A percentile compares a stretch with the other conserved stretches of the same genome.
These are phyloP conservation scores for Brachyopa scutellaris DNA, from an alignment of 2,888 invertebrate genomes.

Conservation along the genomic window DNA sequence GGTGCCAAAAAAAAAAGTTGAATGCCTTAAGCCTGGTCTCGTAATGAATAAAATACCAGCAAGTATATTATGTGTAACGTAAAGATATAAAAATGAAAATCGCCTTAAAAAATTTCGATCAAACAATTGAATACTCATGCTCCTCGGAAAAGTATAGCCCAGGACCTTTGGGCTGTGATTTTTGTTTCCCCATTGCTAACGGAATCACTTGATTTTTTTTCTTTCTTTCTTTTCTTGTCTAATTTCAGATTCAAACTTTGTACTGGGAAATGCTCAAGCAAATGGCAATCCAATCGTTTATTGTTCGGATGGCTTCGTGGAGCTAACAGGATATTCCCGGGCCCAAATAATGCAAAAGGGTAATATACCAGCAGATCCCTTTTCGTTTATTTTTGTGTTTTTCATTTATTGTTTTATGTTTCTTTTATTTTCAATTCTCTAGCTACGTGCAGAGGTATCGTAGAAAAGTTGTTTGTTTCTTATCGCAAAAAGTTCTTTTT, in stretches of 20 bases:
- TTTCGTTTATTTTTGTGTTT: too few species aligned
- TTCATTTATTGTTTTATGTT: background rate
- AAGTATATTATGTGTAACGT: too few species aligned
- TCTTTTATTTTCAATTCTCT: background rate
- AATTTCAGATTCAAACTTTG: slow-evolving; percentile 95
- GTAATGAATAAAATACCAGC: too few species aligned
- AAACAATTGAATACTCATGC: too few species aligned
- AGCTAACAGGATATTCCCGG: slow-evolving; percentile 95
- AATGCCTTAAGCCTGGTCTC: too few species aligned
- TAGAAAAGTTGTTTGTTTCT: background rate
- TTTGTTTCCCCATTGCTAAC: background rate
- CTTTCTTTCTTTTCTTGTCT: too few species aligned
- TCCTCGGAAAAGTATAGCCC: too few species aligned
- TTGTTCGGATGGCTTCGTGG: slow-evolving; percentile 98
- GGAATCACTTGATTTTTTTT: slow-evolving; percentile 18
- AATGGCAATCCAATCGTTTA: slow-evolving; percentile 95
- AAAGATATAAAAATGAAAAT: too few species aligned
- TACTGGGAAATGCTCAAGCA: slow-evolving; percentile 97
- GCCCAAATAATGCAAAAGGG: slow-evolving; percentile 98
- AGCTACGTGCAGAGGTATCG: slow-evolving; percentile 1
- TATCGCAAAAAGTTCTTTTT: background rate
- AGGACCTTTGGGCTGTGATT: background rate
- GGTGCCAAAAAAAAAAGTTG: too few species aligned
- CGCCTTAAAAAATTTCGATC: too few species aligned
- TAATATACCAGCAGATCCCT: slow-evolving; percentile 74